Evolutionary conservation across 2,888 invertebrate genomes (phyloP), one percentile per base, ranked within the genome.

Genomic region (Colletes collaris): DNA sequence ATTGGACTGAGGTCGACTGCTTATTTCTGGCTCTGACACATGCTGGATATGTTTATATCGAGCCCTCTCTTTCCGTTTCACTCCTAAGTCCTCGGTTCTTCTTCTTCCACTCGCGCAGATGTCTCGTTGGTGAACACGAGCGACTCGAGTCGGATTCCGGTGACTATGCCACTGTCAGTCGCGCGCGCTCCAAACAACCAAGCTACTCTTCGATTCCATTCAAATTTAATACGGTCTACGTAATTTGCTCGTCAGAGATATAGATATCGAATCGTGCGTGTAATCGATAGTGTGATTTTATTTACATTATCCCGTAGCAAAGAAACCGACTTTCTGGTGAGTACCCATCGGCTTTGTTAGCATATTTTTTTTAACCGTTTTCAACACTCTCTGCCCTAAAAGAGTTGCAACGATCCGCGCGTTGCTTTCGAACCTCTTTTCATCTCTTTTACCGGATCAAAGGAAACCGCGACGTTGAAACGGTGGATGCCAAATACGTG

Each of bases 1-100:
- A 65, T 63, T 56, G 75, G 60, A 78, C 78, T 79, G 67, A 77
- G 81, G 66, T 64, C 79, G 68, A 11, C 56, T 53, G 78, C 76
- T 80, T 89, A 89, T 89, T 89, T 88, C 76, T 76, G 84, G 85
- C 84, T 81, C 77, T 89, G 88, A 89, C 86, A 86, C 84, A 79
- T 66, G 59, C 63, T 74, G 58, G 66, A 73, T 75, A 78, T 85
- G 84, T 83, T 87, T 82, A 84, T 76, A 58, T 83, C 70, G 60
- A n/a, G 37, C 59, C 74, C 81, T 86, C 79, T 71, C 80, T 72
- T 64, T 65, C 58, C 52, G 52, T 44, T 63, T 52, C 13, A 40
- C 50, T 50, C 35, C 2, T 53, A 27, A 27, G 11, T 4, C 16
- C 44, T 13, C 50, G 35, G 8, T 71, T 35, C n/a, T 79, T 68